These are phyloP conservation scores for Nomada fabriciana DNA, from an alignment of 2,888 invertebrate genomes.

Conservation along the genomic window DNA sequence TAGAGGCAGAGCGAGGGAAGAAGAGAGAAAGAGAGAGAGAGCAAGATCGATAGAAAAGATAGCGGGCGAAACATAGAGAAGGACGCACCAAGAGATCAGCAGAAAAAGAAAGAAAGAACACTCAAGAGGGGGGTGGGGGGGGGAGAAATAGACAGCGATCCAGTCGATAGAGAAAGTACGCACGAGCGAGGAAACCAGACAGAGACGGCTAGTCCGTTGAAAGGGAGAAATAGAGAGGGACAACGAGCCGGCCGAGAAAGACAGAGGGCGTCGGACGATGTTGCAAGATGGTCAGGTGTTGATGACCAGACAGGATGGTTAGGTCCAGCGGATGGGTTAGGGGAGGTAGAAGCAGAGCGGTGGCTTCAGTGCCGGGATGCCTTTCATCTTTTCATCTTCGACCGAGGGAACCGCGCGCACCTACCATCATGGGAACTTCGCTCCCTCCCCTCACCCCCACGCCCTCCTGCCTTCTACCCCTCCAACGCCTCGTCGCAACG, in stretches of 20 bases:
- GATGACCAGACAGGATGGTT: conserved; percentile 72
- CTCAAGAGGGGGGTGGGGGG: background rate
- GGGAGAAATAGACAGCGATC: background rate
- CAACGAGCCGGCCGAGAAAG: background rate
- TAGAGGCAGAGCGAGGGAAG: no score
- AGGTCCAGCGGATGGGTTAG: conserved; percentile 49
- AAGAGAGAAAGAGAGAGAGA: no score
- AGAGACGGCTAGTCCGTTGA: background rate
- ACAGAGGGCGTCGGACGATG: conserved; percentile 46
- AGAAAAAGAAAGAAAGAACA: background rate
- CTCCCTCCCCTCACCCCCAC: conserved; percentile 10
- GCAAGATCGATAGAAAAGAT: no score
- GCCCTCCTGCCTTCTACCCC: background rate
- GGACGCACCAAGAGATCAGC: no score
- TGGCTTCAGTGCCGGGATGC: conserved; percentile 80
- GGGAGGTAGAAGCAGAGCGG: conserved; percentile 69
- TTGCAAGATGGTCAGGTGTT: conserved; percentile 76
- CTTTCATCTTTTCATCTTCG: conserved; percentile 82
- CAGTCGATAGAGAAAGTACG: background rate
- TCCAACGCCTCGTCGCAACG: no score
- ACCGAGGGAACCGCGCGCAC: conserved; percentile 59
- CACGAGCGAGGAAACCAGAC: no score
- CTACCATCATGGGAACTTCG: conserved; percentile 60
- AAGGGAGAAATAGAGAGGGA: conserved; percentile 1
- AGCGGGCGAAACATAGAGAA: no score